Percentiles rank a stretch among this genome's conserved stretches.
Evolutionary conservation across 2,888 invertebrate species (phyloP).

Genomic region (Sericinus montela): DNA sequence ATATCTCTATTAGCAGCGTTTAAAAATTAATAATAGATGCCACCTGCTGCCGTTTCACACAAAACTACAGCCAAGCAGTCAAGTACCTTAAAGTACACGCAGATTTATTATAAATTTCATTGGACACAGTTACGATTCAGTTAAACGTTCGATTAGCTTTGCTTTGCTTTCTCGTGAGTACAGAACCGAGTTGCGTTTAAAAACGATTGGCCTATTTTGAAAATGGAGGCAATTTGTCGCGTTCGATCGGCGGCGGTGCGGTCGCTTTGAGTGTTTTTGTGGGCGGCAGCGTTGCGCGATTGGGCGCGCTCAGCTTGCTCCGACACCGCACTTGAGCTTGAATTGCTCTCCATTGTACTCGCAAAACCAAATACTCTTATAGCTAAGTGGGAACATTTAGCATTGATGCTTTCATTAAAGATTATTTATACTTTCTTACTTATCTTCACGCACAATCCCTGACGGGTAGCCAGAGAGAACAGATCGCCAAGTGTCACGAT

Average conservation of each 20-base stretch:
- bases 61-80: neutral
- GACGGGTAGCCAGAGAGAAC: no score
- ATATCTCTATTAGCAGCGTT: no score
- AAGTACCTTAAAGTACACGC: neutral
- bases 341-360: conserved; percentile 31
- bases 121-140: conserved; percentile 15
- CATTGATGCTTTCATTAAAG: no score
- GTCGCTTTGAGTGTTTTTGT: conserved; percentile 71
- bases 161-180: conserved; percentile 52
- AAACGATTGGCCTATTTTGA: conserved; percentile 54
- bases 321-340: conserved; percentile 23
- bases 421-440: no score
- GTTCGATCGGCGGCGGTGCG: conserved; percentile 57
- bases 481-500: no score
- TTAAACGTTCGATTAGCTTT: conserved; percentile 55
- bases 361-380: neutral
- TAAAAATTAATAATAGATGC: no score
- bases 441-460: no score
- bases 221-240: conserved; percentile 73
- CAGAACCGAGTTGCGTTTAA: conserved; percentile 42
- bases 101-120: conserved; percentile 13
- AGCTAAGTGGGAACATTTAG: no score
- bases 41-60: neutral
- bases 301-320: conserved; percentile 38
- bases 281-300: conserved; percentile 43